These are phyloP conservation scores for Arbacia lixula DNA, from an alignment of 53 echinoderm and acorn worm species.

Conservation along the genomic window DNA sequence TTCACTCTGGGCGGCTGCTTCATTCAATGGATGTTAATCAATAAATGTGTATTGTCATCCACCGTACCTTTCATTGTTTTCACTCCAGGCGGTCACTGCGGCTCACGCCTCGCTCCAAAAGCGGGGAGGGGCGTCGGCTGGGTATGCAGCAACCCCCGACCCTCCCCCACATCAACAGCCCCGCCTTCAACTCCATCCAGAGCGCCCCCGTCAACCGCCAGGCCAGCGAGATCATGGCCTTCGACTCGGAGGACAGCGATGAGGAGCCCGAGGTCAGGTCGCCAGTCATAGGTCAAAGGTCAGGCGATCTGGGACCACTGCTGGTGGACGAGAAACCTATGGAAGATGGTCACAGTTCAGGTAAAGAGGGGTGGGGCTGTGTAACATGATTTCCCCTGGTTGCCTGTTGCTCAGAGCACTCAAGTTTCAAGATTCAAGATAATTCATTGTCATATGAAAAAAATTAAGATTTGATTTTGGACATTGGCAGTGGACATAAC, in stretches of 20 bases:
- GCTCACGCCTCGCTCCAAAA: conserved; percentile 27
- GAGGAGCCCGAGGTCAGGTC: conserved; percentile 75
- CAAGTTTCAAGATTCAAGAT: too few relatives aligned
- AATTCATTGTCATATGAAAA: too few relatives aligned
- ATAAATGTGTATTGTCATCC: too few relatives aligned
- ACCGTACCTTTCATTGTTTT: neutral
- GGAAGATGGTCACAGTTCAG: conserved; percentile 83
- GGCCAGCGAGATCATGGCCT: conserved; percentile 97
- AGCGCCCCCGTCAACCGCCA: conserved; percentile 66
- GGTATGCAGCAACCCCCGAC: conserved; percentile 14
- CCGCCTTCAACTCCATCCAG: conserved; percentile 35
- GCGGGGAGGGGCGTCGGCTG: conserved; percentile 14
- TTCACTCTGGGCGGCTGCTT: too few relatives aligned
- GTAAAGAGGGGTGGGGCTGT: too few relatives aligned
- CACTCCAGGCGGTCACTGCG: conserved; percentile 15
- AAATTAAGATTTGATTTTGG: too few relatives aligned
- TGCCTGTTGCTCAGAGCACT: too few relatives aligned
- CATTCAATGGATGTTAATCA: too few relatives aligned
- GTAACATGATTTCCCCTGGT: too few relatives aligned
- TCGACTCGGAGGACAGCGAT: conserved; percentile 95
- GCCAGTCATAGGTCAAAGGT: conserved; percentile 58
- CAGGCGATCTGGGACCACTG: conserved; percentile 50
- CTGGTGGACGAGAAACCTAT: conserved; percentile 82
- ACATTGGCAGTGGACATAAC: too few relatives aligned
- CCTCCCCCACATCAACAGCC: conserved; percentile 22